Evolutionary conservation across 2,113 vertebrate genomes (phyloP).

Genomic region (Plotosus lineatus): DNA sequence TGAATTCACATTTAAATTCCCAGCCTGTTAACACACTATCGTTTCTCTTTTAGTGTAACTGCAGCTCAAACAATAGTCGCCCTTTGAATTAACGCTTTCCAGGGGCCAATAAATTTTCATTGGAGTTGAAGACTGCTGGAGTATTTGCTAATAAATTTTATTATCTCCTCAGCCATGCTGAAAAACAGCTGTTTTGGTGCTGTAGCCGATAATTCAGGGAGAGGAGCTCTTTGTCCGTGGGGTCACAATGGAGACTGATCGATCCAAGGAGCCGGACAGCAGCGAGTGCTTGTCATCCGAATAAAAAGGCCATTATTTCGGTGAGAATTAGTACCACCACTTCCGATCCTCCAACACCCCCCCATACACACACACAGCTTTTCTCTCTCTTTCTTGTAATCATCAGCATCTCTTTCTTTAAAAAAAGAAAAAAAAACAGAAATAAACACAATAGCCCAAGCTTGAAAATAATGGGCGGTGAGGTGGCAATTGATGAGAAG

Average conservation of each 20-base stretch:
- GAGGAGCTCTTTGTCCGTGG: slow-evolving; percentile 68
- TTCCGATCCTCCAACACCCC: slow-evolving; percentile 71
- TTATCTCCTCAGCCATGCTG: slow-evolving; percentile 76
- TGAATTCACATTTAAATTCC: too few relatives aligned
- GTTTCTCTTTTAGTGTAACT: not conserved
- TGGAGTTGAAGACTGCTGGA: slow-evolving; percentile 64
- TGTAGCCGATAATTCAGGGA: slow-evolving; percentile 78
- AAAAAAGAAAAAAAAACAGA: not conserved
- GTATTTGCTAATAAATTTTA: slow-evolving; percentile 74
- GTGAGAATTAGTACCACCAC: slow-evolving; percentile 70
- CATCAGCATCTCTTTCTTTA: slow-evolving; percentile 80
- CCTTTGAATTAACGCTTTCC: slow-evolving; percentile 66
- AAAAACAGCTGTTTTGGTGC: slow-evolving; percentile 77
- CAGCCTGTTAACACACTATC: not conserved
- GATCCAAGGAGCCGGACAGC: slow-evolving; percentile 77
- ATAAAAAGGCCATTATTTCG: slow-evolving; percentile 78
- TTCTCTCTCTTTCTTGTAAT: slow-evolving; percentile 75
- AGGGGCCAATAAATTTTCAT: slow-evolving; percentile 72
- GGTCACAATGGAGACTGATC: slow-evolving; percentile 78
- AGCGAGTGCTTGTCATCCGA: slow-evolving; percentile 72
- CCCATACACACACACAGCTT: slow-evolving; percentile 51
- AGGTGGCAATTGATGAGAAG: slow-evolving; percentile 72
- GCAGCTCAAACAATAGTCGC: slow-evolving; percentile 58
- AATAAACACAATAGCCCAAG: slow-evolving; percentile 67
- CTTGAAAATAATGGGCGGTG: slow-evolving; percentile 71